These are phyloP conservation scores for Trisateles emortualis DNA, from an alignment of 2,888 invertebrate species.

Conservation along the genomic window DNA sequence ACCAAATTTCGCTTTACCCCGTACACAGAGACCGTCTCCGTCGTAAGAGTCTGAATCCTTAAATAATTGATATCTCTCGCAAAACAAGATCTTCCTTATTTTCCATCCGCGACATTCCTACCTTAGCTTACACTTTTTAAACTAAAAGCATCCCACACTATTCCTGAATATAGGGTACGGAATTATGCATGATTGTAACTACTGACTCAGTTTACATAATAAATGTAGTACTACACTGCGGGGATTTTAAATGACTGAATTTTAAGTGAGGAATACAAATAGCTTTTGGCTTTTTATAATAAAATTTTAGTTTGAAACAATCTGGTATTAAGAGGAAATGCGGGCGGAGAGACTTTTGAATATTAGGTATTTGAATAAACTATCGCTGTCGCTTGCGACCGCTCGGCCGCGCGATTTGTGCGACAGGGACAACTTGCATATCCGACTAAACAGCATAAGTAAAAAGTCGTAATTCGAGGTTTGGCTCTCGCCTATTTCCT, in stretches of 20 bases:
- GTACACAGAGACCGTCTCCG: conserved; percentile 20
- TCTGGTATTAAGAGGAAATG: no score
- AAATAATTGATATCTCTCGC: conserved; percentile 51
- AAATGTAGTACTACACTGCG: conserved; percentile 24
- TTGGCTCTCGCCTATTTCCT: no score
- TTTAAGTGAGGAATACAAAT: conserved; percentile 15
- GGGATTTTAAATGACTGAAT: conserved; percentile 23
- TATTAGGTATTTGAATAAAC: no score
- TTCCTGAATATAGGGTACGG: conserved; percentile 21
- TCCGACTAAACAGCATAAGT: no score
- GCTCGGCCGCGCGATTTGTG: no score
- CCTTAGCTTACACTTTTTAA: conserved; percentile 22
- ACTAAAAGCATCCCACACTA: conserved; percentile 21
- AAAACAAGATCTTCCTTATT: conserved; percentile 40
- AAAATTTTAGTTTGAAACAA: no score
- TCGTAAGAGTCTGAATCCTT: conserved; percentile 31
- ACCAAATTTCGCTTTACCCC: conserved; percentile 19
- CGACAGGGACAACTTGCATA: no score
- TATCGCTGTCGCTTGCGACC: no score
- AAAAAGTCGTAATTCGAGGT: no score
- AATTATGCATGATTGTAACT: conserved; percentile 41
- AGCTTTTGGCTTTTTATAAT: background rate
- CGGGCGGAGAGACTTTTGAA: no score
- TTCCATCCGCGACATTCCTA: conserved; percentile 30
- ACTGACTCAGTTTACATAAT: conserved; percentile 39